Percentiles rank a stretch among this genome's conserved stretches.
phyloP scores from a whole-genome alignment of 1,140 invertebrate genomes.

The Gryon sp. region DNA sequence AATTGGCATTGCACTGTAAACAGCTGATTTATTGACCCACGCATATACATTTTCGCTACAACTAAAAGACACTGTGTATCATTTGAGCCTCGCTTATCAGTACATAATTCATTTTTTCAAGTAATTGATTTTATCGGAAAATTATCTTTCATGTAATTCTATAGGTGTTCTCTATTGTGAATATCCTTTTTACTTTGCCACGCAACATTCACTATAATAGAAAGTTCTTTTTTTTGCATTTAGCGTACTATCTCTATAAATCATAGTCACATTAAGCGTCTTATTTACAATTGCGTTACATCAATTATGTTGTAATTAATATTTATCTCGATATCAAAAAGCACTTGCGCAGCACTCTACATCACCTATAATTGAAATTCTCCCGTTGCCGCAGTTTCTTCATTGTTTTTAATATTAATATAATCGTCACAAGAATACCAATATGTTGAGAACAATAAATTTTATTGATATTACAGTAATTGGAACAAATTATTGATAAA shows the following conservation, averaged over 20 bases:
- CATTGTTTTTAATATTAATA: conserved; percentile 35
- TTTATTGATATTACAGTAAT: conserved; percentile 40
- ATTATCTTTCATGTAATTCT: conserved; percentile 27
- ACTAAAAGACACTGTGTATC: neutral
- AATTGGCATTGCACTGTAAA: too few relatives aligned
- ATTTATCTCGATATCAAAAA: conserved; percentile 21
- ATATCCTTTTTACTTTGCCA: neutral
- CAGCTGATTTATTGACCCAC: too few relatives aligned
- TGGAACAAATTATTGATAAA: conserved; percentile 52
- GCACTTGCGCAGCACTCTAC: neutral
- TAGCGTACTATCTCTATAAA: conserved; percentile 16
- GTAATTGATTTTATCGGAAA: conserved; percentile 1
- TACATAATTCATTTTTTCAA: conserved; percentile 7
- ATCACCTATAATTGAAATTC: conserved; percentile 31
- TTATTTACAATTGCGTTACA: conserved; percentile 20
- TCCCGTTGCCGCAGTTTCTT: conserved; percentile 1
- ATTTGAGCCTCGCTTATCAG: conserved; percentile 4
- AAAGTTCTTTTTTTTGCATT: conserved; percentile 19
- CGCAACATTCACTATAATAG: conserved; percentile 22
- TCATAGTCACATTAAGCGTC: conserved; percentile 12
- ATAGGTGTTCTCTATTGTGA: conserved; percentile 18
- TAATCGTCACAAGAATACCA: conserved; percentile 6
- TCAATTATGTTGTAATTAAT: conserved; percentile 41
- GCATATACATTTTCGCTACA: too few relatives aligned
- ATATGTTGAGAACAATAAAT: neutral